Conservation (phyloP, 2,113 vertebrate genomes). For the Odontophorus gujanensis region DNA sequence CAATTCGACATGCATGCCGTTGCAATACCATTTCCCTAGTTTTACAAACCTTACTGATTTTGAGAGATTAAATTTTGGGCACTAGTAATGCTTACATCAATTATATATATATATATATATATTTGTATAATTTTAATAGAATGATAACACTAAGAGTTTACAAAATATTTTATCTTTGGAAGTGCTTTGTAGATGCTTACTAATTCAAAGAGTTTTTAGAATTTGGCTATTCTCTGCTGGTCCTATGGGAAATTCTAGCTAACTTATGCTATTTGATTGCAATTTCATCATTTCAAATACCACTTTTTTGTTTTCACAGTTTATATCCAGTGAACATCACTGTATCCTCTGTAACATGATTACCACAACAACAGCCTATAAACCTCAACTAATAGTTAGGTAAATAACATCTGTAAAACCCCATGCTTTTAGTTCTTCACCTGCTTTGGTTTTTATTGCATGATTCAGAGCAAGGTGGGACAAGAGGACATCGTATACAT, state of each 20-base stretch:
- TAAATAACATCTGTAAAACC: conserved; percentile 19
- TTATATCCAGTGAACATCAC: not conserved
- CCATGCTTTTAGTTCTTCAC: not conserved
- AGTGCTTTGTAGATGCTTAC: not conserved
- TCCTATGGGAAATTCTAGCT: not conserved
- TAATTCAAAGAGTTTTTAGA: conserved; percentile 3
- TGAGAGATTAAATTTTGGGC: conserved; percentile 39
- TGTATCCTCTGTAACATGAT: not conserved
- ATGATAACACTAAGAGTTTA: conserved; percentile 19
- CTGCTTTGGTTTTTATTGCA: not conserved
- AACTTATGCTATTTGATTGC: not conserved
- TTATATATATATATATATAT: not conserved
- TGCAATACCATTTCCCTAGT: conserved; percentile 61
- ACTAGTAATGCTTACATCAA: conserved; percentile 3
- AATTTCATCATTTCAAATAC: not conserved
- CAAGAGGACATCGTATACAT: not conserved
- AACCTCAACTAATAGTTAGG: not conserved
- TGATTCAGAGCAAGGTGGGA: conserved; percentile 25
- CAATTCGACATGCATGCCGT: conserved; percentile 71
- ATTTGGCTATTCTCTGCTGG: not conserved
- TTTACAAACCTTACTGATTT: conserved; percentile 54
- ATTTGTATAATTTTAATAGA: conserved; percentile 21
- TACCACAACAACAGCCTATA: not conserved
- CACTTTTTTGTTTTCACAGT: not conserved
- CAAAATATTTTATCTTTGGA: conserved; percentile 11